Base-by-base conservation (phyloP, 2,888 invertebrate species). In the Dasypogon diadema region DNA sequence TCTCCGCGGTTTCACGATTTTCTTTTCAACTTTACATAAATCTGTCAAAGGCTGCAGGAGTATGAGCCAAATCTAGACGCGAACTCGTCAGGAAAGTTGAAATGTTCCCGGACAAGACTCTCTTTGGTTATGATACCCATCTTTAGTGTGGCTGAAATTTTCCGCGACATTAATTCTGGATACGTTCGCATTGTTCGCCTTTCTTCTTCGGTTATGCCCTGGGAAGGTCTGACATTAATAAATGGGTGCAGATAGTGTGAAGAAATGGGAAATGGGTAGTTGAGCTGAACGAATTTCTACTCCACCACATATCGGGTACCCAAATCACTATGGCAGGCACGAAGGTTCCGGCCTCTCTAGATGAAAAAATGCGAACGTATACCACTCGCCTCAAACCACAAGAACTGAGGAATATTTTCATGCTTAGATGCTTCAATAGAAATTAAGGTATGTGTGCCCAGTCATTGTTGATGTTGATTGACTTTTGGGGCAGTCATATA, bases 151-250 rank as follows among this genome's bases (percentile, higher is more conserved):
- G 60, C 16, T 21, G 60, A 60, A 60, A 60, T 60, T 60, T 60
- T 60, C 37, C 60, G 60, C 60, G 60, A 60, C 60, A 60, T 60
- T 60, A 60, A 60, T 34, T 60, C 37, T 60, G 60, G 60, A 60
- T 37, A 21, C 37, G 12, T 12, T 51, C 16, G 37, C 12, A 60
- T 37, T 60, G 60, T 60, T 60, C 60, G 37, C 37, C 18, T 12
- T 12, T 10, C 37, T 60, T 60, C 37, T 37, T 60, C 37, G 60
- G 42, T 60, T 60, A 21, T 60, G 18, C 37, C 34, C n/a, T 60
- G 6, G 60, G 37, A 37, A 37, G 21, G 18, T 21, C 2, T 60
- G 60, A 60, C 60, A 26, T 34, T 60, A 60, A 60, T 34, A 60
- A 60, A 60, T 60, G 34, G 60, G 30, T 58, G 58, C 16, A 58